Base-by-base conservation (phyloP, 2,797 vertebrate species). In the Dromococcyx pavoninus region DNA sequence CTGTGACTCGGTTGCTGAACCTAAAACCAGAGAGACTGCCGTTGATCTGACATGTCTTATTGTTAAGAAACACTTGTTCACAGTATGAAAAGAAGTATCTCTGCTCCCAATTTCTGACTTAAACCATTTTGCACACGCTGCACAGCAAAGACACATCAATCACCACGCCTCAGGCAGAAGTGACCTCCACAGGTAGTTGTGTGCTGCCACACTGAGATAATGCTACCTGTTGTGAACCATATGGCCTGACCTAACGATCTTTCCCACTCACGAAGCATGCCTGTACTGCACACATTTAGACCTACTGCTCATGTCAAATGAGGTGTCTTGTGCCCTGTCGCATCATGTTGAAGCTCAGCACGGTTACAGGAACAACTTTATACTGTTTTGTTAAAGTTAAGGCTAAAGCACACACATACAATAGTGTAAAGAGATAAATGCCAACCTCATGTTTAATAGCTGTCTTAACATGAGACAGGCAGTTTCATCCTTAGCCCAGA, bases 161-260 rank as follows among this genome's bases (percentile, higher is more conserved):
- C 72, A 44, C 5, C 44, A 48, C 32, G 37, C 32, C 83, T 37
- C 41, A n/a, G 48, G 33, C 33, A 83, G 61, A 37, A 80, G 9
- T 61, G 69, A 91, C 69, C 61, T 80, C 53, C 65, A n/a, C 21
- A 53, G 5, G 23, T 24, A 80, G 50, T 21, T 56, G 43, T 0
- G 0, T 67, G 50, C n/a, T 75, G 73, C 37, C 54, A 56, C 27
- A 35, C 8, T 48, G 62, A 93, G 50, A 46, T 35, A 48, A 3
- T 8, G 3, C 33, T 66, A 23, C 2, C 0, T 23, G 33, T 54
- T 54, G 25, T 27, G 43, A 86, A 83, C 43, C 3, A 0, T 28
- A 19, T 25, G 79, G 17, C 60, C 74, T 86, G 79, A 76, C 64
- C 72, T 60, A 17, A 51, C 85, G 64, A 28, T 66, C 43, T 25